Conservation (phyloP, 2,113 vertebrate species). For the Heliornis fulica region DNA sequence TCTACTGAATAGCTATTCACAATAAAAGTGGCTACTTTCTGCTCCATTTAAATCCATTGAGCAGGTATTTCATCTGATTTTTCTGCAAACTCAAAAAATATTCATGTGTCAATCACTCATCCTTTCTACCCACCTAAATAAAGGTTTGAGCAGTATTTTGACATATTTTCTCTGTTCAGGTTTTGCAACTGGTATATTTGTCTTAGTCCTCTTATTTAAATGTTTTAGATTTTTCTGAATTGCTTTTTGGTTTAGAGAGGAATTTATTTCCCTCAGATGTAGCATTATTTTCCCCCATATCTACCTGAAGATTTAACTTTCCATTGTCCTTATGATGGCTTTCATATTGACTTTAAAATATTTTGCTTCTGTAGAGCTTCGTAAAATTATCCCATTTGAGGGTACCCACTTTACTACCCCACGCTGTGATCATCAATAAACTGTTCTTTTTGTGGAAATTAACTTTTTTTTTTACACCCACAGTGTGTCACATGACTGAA, state of each 20-base stretch:
- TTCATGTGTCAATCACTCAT: background rate
- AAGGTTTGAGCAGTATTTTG: background rate
- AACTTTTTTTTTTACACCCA: background rate
- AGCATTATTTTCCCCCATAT: background rate
- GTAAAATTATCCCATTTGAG: background rate
- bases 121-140: background rate
- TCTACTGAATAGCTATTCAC: rapidly evolving
- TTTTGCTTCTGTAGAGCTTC: background rate
- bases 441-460: background rate
- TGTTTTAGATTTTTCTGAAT: background rate
- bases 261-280: background rate
- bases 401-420: background rate
- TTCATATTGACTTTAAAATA: background rate
- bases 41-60: background rate
- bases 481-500: rapidly evolving
- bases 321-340: background rate
- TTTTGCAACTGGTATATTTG: background rate
- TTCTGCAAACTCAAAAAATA: background rate
- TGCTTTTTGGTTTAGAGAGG: background rate
- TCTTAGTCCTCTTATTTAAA: background rate
- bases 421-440: background rate
- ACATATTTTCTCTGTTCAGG: background rate
- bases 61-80: background rate
- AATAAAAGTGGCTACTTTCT: background rate
- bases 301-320: background rate